These are phyloP conservation scores for Cyprinella venusta DNA, from an alignment of 2,797 vertebrate genomes.

Conservation along the genomic window DNA sequence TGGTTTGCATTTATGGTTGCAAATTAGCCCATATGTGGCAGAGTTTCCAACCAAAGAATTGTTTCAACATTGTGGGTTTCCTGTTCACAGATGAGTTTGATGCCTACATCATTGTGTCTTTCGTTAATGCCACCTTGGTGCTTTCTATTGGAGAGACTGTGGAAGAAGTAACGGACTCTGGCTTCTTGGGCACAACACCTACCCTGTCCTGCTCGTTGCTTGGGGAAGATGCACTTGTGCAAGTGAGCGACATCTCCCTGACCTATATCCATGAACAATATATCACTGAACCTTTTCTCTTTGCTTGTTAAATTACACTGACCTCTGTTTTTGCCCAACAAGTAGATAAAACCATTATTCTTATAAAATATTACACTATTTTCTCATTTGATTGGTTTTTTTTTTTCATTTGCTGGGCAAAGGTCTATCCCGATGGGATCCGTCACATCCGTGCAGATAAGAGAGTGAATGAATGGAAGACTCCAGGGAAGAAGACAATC, in stretches of 20 bases:
- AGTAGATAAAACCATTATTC: neutral
- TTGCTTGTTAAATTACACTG: neutral
- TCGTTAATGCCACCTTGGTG: slow-evolving; percentile 97
- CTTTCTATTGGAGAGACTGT: slow-evolving; percentile 97
- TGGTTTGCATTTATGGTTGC: slow-evolving; percentile 5
- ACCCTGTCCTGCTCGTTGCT: slow-evolving; percentile 97
- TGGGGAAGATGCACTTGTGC: slow-evolving; percentile 95
- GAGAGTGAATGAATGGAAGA: slow-evolving; percentile 99
- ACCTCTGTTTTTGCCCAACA: neutral
- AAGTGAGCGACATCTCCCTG: slow-evolving; percentile 78
- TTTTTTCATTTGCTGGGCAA: neutral
- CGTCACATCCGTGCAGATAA: slow-evolving; percentile 97
- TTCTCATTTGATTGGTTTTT: neutral
- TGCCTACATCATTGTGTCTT: slow-evolving; percentile 98
- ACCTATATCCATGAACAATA: neutral
- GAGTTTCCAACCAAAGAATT: neutral
- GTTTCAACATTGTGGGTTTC: slow-evolving; percentile 6
- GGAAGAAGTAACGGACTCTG: slow-evolving; percentile 98
- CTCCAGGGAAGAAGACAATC: slow-evolving; percentile 96
- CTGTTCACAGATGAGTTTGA: slow-evolving; percentile 92
- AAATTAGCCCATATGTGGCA: neutral
- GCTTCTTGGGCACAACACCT: slow-evolving; percentile 96
- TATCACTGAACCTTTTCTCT: neutral
- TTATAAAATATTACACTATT: neutral
- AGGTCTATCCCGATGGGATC: slow-evolving; percentile 99